Base-by-base conservation (phyloP, 2,797 vertebrate species). In the Benthosema pterotum region DNA sequence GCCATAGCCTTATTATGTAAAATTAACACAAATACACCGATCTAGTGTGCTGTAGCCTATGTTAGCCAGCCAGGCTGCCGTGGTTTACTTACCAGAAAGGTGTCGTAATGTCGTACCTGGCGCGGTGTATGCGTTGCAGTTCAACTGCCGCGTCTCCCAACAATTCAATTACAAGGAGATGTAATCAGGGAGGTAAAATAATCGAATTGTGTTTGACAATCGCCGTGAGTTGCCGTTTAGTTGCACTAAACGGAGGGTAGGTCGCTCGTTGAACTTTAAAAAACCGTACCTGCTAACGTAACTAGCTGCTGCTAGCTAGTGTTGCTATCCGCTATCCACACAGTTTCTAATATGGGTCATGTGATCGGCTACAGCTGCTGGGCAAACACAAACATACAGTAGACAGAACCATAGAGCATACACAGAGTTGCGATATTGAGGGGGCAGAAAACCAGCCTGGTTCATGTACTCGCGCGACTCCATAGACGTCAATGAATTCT, bases 61-160 rank as follows among this genome's bases (percentile, higher is more conserved):
- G 2, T 19, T 18, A 32, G 13, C 25, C 5, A 42, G 56, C n/a
- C n/a, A 9, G 19, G 28, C 2, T 25, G 22, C n/a, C n/a, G n/a
- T n/a, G n/a, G n/a, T 14, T 45, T 42, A 7, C 13, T 38, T 38
- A 38, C 32, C 32, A 38, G 32, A 38, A 38, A 38, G 48, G 32
- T 82, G 82, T 72, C 77, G 75, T 48, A 11, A 25, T 82, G 82
- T 72, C 77, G 75, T 48, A 11, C 19, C 48, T 11, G 8, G n/a
- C 13, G 3, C 5, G 22, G 22, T 25, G 22, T 18, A 9, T 11
- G n/a, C n/a, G n/a, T n/a, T n/a, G 32, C 32, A 38, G 8, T 38
- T 38, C 32, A 38, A 8, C 8, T 38, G 8, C 28, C 28, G 32
- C 11, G 32, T 38, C 32, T 9, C 32, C 5, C 32, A 38, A 38